Evolutionary conservation across 2,888 invertebrate species (phyloP), one percentile per base, ranked within the genome.

Genomic region (Poecilobothrus nobilitatus): DNA sequence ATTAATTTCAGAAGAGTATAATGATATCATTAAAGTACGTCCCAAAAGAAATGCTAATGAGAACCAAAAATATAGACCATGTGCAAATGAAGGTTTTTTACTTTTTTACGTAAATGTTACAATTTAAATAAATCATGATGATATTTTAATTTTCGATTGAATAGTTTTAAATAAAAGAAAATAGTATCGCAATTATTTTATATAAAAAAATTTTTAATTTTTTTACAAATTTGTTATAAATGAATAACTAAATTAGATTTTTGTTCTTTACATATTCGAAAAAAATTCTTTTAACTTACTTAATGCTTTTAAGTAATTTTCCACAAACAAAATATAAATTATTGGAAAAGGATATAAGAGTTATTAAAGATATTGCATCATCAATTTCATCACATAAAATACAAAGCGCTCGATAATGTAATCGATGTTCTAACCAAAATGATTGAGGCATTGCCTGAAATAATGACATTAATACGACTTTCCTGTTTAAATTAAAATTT

Each of bases 291-390:
- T 27, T 5, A 27, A 74, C 78, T 74, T 71, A 82, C 81, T 80
- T 83, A 74, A 86, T 78, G 65, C 85, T 86, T 73, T 84, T 83
- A 66, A 86, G 79, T 34, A 86, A 82, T 74, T 86, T 86, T 34
- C 84, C 83, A 69, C 86, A 84, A 73, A 86, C 85, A 72, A 86
- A 86, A 75, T 84, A 86, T n/a, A 86, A 79, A 77, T 86, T 85
- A 70, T 84, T 85, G 33, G 83, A 83, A 73, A 86, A 84, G 20
- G 85, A 84, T 0, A 86, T 74, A 2, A 86, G 74, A 1, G 85
- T 84, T 70, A 86, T 83, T 67, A 78, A 74, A 1, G 84, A 83
- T 65, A 86, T 81, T 22, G 82, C 81, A 67, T 80, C 77, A 72
- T 86, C 86, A 66, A 86, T 78, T 7, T 78, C 77, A 68, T 82